Conservation (phyloP, 1,140 invertebrate species). For the Drosophila albomicans region DNA sequence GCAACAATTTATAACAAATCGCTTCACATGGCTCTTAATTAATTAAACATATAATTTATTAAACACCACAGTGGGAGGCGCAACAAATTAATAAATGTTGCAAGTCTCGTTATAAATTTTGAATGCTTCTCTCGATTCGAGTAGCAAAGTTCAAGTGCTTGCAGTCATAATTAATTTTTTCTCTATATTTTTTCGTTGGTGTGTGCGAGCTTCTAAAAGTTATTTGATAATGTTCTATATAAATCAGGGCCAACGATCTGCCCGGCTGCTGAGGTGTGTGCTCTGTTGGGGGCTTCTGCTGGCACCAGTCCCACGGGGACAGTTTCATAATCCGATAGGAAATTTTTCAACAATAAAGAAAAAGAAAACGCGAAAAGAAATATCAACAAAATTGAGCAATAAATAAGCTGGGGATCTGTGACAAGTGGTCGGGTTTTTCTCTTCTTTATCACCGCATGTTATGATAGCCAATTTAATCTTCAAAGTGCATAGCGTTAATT, state of each 20-base stretch:
- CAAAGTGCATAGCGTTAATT: not conserved
- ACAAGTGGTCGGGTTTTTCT: slow-evolving; percentile 10
- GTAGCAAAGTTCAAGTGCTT: slow-evolving; percentile 54
- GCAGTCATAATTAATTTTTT: slow-evolving; percentile 47
- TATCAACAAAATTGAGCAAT: slow-evolving; percentile 37
- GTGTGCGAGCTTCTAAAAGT: slow-evolving; percentile 14
- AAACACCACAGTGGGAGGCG: slow-evolving; percentile 4
- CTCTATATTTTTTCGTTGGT: slow-evolving; percentile 4
- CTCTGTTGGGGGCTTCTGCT: slow-evolving; percentile 11
- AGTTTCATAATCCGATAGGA: slow-evolving; percentile 56
- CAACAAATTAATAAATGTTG: slow-evolving; percentile 63
- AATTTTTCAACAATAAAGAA: slow-evolving; percentile 24
- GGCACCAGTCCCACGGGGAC: slow-evolving; percentile 52
- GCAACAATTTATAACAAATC: slow-evolving; percentile 55
- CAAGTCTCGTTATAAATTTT: slow-evolving; percentile 37
- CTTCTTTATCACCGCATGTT: not conserved
- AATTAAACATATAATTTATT: slow-evolving; percentile 63
- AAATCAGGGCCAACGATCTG: slow-evolving; percentile 46
- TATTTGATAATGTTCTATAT: slow-evolving; percentile 52
- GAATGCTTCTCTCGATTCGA: not conserved
- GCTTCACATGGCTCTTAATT: slow-evolving; percentile 55
- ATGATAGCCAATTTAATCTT: not conserved
- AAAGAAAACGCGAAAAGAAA: slow-evolving; percentile 17
- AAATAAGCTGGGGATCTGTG: slow-evolving; percentile 31
- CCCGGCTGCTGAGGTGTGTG: slow-evolving; percentile 11